A percentile compares a stretch with the other conserved stretches of the same genome.
These are phyloP conservation scores for Nomada flava DNA, from an alignment of 2,888 invertebrate species.

Conservation along the genomic window DNA sequence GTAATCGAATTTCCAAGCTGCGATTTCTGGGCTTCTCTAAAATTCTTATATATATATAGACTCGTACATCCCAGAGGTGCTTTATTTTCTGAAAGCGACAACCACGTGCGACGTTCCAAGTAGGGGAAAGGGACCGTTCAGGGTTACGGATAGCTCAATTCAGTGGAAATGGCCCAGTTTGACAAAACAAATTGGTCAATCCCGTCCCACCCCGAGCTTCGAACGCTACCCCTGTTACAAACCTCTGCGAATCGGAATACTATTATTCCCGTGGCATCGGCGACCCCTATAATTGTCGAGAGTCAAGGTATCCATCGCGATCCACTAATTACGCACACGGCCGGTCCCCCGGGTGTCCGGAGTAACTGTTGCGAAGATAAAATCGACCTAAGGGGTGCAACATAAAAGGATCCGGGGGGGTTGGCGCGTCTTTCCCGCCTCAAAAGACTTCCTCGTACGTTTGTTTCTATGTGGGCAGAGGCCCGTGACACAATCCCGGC, in stretches of 20 bases:
- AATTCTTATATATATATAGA: no score
- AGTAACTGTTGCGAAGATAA: constrained; percentile 50
- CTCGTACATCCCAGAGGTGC: no score
- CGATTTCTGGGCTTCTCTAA: background rate
- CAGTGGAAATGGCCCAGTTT: background rate
- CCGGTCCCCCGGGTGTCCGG: constrained; percentile 1
- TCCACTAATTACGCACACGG: constrained; percentile 42
- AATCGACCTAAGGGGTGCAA: constrained; percentile 34
- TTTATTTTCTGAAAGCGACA: background rate
- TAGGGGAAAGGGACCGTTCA: background rate
- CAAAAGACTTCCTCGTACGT: constrained; percentile 48
- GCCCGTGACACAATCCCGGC: constrained; percentile 29
- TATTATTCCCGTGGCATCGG: constrained; percentile 16
- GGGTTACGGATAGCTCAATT: background rate
- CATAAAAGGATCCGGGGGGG: constrained; percentile 18
- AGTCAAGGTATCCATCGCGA: constrained; percentile 47
- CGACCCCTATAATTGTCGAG: constrained; percentile 33
- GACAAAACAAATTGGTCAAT: constrained; percentile 9
- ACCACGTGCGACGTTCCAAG: no score
- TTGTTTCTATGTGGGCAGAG: constrained; percentile 36
- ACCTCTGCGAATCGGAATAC: background rate
- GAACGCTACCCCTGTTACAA: background rate
- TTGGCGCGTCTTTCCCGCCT: constrained; percentile 34
- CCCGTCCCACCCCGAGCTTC: background rate
- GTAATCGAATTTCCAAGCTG: no score